phyloP scores from a whole-genome alignment of 2,113 vertebrate species.

The Pedetes capensis region DNA sequence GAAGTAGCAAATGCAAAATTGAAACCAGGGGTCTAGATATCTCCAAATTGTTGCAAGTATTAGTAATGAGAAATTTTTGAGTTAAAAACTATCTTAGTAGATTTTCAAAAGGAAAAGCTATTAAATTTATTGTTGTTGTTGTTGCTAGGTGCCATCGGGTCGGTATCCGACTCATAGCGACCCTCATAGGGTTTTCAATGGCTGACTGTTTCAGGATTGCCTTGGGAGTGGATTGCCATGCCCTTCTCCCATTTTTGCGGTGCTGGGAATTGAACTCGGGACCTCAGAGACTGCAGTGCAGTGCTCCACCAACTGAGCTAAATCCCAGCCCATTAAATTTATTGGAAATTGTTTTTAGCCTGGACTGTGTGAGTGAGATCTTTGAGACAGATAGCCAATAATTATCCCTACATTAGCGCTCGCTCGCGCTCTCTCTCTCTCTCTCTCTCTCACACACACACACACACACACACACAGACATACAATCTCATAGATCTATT shows the following conservation, averaged over 20 bases:
- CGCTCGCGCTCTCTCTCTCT: neutral
- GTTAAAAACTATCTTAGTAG: neutral
- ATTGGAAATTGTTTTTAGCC: conserved; percentile 19
- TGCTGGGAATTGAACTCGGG: too few relatives aligned
- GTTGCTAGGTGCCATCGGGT: too few relatives aligned
- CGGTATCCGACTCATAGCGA: too few relatives aligned
- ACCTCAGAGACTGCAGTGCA: too few relatives aligned
- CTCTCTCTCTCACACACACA: neutral
- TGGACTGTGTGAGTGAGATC: neutral
- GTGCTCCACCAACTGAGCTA: too few relatives aligned
- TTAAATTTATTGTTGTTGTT: conserved; percentile 18
- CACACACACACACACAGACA: neutral
- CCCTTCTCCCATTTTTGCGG: too few relatives aligned
- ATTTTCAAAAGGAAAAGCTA: conserved; percentile 12
- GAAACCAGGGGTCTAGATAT: neutral
- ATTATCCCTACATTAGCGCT: neutral
- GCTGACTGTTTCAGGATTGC: too few relatives aligned
- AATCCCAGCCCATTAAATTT: conserved; percentile 5
- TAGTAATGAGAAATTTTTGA: neutral
- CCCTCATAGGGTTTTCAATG: too few relatives aligned
- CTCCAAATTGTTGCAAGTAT: neutral
- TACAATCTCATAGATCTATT: neutral
- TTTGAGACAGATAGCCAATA: conserved; percentile 11
- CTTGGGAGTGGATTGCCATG: too few relatives aligned
- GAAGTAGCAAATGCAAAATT: neutral